These are phyloP conservation scores for Oscheius sp. DNA, from an alignment of 2,888 invertebrate species.

Conservation along the genomic window DNA sequence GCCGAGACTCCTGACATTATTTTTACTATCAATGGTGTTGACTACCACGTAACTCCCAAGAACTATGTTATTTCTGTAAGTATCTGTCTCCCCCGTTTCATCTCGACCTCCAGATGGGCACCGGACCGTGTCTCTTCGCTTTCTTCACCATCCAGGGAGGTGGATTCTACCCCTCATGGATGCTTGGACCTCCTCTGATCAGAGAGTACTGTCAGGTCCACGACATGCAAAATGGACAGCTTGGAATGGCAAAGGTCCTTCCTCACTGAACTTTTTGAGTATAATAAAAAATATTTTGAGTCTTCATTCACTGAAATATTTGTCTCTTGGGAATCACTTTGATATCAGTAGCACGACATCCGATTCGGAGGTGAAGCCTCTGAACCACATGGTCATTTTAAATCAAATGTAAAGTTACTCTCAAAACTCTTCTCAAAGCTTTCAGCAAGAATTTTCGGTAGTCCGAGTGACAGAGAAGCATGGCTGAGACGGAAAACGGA, in stretches of 20 bases:
- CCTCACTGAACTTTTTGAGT: background rate
- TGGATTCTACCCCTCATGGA: constrained; percentile 60
- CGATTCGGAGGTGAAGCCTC: no score
- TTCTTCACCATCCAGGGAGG: constrained; percentile 57
- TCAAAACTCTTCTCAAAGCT: background rate
- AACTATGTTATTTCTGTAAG: constrained; percentile 52
- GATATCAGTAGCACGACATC: no score
- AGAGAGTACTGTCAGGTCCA: constrained; percentile 52
- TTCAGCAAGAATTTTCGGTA: background rate
- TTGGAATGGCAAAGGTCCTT: constrained; percentile 33
- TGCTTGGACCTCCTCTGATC: constrained; percentile 60
- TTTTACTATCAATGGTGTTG: constrained; percentile 60
- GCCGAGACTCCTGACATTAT: constrained; percentile 54
- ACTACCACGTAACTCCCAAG: constrained; percentile 54
- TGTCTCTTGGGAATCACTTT: no score
- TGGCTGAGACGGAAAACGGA: background rate
- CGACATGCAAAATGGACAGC: constrained; percentile 22
- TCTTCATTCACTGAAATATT: no score
- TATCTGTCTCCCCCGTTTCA: background rate
- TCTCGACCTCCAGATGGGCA: constrained; percentile 43
- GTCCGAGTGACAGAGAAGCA: background rate
- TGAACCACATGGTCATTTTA: no score
- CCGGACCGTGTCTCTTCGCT: constrained; percentile 59
- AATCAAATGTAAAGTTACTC: no score
- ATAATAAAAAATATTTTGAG: background rate